These are phyloP conservation scores for Parnassius apollo DNA, from an alignment of 2,888 invertebrate genomes.

Conservation along the genomic window DNA sequence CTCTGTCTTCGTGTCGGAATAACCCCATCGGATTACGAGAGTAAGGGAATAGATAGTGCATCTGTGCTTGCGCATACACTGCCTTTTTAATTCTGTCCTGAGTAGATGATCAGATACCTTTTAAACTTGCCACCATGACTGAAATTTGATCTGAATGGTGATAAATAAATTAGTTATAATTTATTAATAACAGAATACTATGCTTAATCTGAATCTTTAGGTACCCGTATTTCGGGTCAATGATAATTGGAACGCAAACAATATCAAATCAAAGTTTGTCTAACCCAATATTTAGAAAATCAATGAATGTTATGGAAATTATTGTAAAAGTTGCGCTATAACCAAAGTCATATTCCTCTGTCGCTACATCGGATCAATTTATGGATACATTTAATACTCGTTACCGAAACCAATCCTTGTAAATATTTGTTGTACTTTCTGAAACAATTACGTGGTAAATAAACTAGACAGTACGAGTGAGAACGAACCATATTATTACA, in stretches of 20 bases:
- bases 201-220: not conserved
- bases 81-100: too few relatives aligned
- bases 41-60: too few relatives aligned
- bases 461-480: not conserved
- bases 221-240: not conserved
- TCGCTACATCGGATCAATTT: not conserved
- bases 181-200: not conserved
- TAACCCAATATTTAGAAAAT: not conserved
- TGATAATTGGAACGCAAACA: not conserved
- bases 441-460: not conserved
- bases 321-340: not conserved
- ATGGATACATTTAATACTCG: not conserved
- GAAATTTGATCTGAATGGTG: too few relatives aligned
- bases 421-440: not conserved
- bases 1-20: too few relatives aligned
- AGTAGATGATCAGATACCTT: too few relatives aligned
- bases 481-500: not conserved
- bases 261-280: not conserved
- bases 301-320: not conserved
- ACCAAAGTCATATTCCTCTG: not conserved
- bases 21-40: too few relatives aligned
- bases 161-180: not conserved
- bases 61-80: too few relatives aligned
- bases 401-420: not conserved
- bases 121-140: too few relatives aligned